These are phyloP conservation scores for Arctia plantaginis DNA, from an alignment of 2,888 invertebrate species.

Conservation along the genomic window DNA sequence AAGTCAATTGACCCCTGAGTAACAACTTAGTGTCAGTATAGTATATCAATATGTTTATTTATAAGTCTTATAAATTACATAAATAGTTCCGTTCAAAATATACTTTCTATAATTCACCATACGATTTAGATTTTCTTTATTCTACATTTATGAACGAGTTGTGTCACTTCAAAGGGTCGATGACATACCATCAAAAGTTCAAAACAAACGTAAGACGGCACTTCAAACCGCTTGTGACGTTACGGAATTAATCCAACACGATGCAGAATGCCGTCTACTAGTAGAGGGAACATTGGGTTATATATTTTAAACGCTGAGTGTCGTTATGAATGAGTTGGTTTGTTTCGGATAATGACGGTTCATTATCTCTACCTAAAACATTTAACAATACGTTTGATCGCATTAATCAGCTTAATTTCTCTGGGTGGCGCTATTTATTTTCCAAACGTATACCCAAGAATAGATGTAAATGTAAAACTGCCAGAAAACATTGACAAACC, in stretches of 20 bases:
- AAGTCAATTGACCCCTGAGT: no score
- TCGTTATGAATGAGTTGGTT: background rate
- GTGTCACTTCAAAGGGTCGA: background rate
- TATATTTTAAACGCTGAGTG: background rate
- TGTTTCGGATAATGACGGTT: constrained; percentile 1
- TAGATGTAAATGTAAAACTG: constrained; percentile 61
- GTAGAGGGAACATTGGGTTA: background rate
- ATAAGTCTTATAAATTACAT: no score
- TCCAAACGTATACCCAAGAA: constrained; percentile 71
- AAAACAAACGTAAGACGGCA: background rate
- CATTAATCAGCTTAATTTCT: constrained; percentile 14
- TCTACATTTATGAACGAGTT: constrained; percentile 4
- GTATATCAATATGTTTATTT: no score
- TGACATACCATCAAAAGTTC: constrained; percentile 8
- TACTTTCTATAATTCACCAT: no score
- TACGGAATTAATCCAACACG: background rate
- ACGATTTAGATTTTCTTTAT: background rate
- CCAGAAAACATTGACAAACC: constrained; percentile 71
- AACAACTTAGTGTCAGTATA: no score
- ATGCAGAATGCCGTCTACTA: background rate
- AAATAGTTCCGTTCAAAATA: no score
- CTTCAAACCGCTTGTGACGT: background rate
- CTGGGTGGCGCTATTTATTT: constrained; percentile 53
- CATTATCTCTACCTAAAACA: background rate
- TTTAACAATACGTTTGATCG: constrained; percentile 3